Percentiles rank a stretch among this genome's conserved stretches.
Evolutionary conservation across 1,140 invertebrate species (phyloP).

Genomic region (Micrasema longulum): DNA sequence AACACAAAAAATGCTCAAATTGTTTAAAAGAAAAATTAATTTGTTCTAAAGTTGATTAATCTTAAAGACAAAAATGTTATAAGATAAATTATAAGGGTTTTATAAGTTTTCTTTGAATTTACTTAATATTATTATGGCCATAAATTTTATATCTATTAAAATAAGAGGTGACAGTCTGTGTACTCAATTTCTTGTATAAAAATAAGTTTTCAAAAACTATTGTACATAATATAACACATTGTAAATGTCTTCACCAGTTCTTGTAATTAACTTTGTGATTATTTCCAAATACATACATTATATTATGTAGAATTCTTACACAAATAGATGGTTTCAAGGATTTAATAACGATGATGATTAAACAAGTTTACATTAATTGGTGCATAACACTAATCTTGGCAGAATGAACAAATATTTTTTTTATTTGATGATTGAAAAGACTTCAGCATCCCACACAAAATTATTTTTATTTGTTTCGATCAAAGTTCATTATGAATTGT

Average conservation of each 20-base stretch:
- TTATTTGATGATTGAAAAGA: no score
- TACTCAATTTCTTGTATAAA: constrained; percentile 40
- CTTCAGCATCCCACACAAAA: no score
- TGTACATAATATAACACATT: constrained; percentile 48
- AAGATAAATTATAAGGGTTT: constrained; percentile 6
- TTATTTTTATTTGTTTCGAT: no score
- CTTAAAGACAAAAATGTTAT: constrained; percentile 13
- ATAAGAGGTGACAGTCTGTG: constrained; percentile 53
- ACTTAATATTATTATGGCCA: constrained; percentile 43
- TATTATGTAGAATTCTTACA: no score
- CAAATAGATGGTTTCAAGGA: no score
- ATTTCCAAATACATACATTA: no score
- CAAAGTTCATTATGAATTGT: no score
- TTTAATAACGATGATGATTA: no score
- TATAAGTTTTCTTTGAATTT: constrained; percentile 17
- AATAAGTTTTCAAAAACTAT: constrained; percentile 19
- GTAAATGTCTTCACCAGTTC: constrained; percentile 43
- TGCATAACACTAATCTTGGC: no score
- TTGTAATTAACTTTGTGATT: constrained; percentile 6
- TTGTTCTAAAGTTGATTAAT: constrained; percentile 46
- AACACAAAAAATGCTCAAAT: constrained; percentile 24
- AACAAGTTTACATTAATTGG: no score
- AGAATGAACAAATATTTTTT: no score
- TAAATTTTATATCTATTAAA: constrained; percentile 42
- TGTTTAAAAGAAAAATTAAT: constrained; percentile 31